Conservation (phyloP, 2,888 invertebrate species). For the Lamellibrachia columna region DNA sequence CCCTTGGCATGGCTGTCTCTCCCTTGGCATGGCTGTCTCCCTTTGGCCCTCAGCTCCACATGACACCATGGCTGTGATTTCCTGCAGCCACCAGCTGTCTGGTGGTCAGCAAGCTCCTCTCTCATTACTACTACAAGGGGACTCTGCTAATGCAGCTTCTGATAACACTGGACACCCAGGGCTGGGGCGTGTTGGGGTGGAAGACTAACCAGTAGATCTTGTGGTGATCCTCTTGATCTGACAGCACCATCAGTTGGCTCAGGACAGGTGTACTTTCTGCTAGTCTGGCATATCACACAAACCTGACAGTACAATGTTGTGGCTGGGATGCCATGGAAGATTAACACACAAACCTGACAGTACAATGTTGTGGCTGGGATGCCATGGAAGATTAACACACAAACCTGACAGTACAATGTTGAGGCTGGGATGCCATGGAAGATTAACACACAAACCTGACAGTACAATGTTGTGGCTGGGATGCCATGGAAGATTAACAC, state of each 20-base stretch:
- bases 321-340: too few species aligned
- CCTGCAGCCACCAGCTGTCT: not conserved
- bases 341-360: too few species aligned
- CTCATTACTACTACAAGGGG: slow-evolving; percentile 16
- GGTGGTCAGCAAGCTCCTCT: not conserved
- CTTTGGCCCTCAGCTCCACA: not conserved
- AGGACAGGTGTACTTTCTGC: not conserved
- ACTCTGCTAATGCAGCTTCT: not conserved
- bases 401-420: too few species aligned
- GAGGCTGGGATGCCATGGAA: too few species aligned
- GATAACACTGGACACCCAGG: slow-evolving; percentile 9
- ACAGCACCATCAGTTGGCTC: not conserved
- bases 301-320: not conserved
- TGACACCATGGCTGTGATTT: not conserved
- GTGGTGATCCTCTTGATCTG: not conserved
- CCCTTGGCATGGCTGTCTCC: not conserved
- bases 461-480: not conserved
- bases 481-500: too few species aligned
- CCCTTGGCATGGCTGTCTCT: not conserved
- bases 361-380: too few species aligned
- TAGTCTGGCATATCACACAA: not conserved
- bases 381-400: too few species aligned
- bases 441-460: not conserved
- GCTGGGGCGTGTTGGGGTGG: not conserved
- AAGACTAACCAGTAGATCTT: not conserved